Percentiles rank a stretch among this genome's conserved stretches.
Conservation (phyloP, 2,888 invertebrate species). For the Romanomermis culicivorax region DNA sequence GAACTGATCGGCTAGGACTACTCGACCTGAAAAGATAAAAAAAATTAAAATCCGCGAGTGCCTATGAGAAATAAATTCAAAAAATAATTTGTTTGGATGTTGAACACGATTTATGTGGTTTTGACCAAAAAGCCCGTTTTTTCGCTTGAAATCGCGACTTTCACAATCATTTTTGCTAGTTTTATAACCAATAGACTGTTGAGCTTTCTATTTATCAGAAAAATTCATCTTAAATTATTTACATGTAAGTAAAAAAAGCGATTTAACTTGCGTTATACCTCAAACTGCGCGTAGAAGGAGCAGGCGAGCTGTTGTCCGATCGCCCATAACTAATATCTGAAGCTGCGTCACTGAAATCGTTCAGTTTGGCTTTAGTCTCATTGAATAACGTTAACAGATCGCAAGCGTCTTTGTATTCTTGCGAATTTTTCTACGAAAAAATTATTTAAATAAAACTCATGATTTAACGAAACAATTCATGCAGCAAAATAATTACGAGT, state of each 20-base stretch:
- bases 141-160: not conserved
- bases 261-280: constrained; percentile 6
- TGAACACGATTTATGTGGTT: not conserved
- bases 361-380: constrained; percentile 38
- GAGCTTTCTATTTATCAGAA: no score
- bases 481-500: no score
- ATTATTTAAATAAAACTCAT: not conserved
- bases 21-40: constrained; percentile 9
- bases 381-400: constrained; percentile 65
- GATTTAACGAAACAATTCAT: no score
- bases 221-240: no score
- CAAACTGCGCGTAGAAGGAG: constrained; percentile 7
- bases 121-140: not conserved
- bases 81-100: no score
- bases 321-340: constrained; percentile 14
- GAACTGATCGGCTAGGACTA: constrained; percentile 8
- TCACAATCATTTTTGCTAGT: no score
- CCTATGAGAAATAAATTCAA: no score
- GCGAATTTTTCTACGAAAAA: constrained; percentile 42
- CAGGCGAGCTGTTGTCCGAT: constrained; percentile 5
- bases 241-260: no score
- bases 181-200: no score
- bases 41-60: no score
- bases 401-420: constrained; percentile 69
- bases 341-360: constrained; percentile 23